Conservation (phyloP, 2,888 invertebrate genomes). For the Sesia apiformis region DNA sequence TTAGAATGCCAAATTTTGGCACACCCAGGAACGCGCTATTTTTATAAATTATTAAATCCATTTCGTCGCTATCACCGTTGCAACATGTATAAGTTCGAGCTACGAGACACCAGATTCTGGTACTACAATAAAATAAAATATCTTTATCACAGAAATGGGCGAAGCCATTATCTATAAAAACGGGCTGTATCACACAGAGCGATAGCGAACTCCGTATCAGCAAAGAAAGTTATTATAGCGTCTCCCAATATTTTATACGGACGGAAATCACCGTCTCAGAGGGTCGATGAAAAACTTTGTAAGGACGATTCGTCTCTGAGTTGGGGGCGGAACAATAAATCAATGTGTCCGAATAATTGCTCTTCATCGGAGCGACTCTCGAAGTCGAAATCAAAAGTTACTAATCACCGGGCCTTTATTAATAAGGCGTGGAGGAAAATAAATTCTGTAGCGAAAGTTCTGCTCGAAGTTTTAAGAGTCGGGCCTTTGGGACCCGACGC, state of each 20-base stretch:
- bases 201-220: slow-evolving; percentile 40
- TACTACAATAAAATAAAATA: not conserved
- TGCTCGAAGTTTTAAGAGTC: slow-evolving; percentile 5
- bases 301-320: slow-evolving; percentile 39
- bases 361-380: slow-evolving; percentile 46
- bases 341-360: slow-evolving; percentile 70
- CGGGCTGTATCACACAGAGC: slow-evolving; percentile 46
- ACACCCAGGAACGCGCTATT: too few species aligned
- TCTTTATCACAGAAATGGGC: not conserved
- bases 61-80: too few species aligned
- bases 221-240: slow-evolving; percentile 45
- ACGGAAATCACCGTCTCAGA: slow-evolving; percentile 30
- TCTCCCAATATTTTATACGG: slow-evolving; percentile 47
- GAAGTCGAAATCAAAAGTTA: slow-evolving; percentile 61
- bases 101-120: too few species aligned
- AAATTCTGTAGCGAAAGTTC: slow-evolving; percentile 7
- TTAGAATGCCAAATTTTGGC: too few species aligned
- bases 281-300: slow-evolving; percentile 28
- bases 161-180: slow-evolving; percentile 9
- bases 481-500: slow-evolving; percentile 5
- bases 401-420: slow-evolving; percentile 63
- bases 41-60: too few species aligned
- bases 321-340: slow-evolving; percentile 59
- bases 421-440: slow-evolving; percentile 36
- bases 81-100: too few species aligned